Conservation (phyloP, 2,888 invertebrate genomes). For the Tuberolachnus salignus region DNA sequence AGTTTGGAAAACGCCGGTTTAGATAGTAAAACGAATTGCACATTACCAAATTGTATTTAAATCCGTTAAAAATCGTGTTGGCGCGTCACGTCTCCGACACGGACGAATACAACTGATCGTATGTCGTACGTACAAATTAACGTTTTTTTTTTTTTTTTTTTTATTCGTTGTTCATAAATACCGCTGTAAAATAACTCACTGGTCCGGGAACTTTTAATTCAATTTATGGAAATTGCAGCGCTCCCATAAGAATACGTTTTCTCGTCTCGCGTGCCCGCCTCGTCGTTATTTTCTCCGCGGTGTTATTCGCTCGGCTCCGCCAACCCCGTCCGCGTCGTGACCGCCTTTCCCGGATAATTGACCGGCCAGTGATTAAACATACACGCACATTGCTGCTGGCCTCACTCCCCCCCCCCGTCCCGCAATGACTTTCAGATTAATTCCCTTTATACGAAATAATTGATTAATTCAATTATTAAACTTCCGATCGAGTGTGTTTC, state of each 20-base stretch:
- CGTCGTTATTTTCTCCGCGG: background rate
- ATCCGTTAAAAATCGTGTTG: too few species aligned
- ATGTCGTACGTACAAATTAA: too few species aligned
- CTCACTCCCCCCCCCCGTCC: too few species aligned
- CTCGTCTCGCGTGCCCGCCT: background rate
- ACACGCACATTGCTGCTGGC: background rate
- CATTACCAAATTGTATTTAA: too few species aligned
- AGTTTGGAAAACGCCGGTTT: too few species aligned
- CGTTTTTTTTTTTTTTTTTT: too few species aligned
- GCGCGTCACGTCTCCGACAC: too few species aligned
- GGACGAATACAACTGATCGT: too few species aligned
- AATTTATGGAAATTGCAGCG: background rate
- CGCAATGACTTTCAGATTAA: background rate
- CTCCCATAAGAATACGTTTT: conserved; percentile 28
- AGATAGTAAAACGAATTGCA: too few species aligned
- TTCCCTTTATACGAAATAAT: background rate
- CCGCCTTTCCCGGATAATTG: conserved; percentile 3
- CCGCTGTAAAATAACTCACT: background rate
- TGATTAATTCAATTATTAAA: background rate
- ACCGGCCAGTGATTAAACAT: background rate
- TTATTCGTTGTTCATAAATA: background rate
- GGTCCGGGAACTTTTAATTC: background rate
- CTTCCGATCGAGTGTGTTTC: background rate
- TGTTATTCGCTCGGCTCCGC: too few species aligned
- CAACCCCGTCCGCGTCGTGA: background rate